Evolutionary conservation across 2,113 vertebrate genomes (phyloP).

Genomic region (Melozone crissalis): DNA sequence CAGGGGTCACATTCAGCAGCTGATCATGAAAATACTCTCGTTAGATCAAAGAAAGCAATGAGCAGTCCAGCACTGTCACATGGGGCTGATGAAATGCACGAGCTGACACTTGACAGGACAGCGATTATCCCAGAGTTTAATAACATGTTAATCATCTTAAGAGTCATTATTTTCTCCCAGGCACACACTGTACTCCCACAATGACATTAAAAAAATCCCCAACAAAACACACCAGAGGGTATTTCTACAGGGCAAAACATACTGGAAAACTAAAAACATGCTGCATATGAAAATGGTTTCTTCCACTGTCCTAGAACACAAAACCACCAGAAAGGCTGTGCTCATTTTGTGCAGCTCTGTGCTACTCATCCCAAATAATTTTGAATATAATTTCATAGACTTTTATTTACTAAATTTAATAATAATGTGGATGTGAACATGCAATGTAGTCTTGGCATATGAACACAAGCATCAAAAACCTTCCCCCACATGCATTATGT

Average conservation of each 20-base stretch:
- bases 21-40: not conserved
- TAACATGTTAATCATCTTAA: conserved; percentile 59
- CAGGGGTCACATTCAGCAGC: conserved; percentile 4
- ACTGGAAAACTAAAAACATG: not conserved
- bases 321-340: not conserved
- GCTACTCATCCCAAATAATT: not conserved
- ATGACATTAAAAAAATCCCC: not conserved
- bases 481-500: not conserved
- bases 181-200: not conserved
- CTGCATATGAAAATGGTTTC: not conserved
- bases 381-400: not conserved
- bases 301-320: not conserved
- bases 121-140: conserved; percentile 56
- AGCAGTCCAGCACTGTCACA: not conserved
- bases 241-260: not conserved
- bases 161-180: conserved; percentile 6
- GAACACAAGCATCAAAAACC: not conserved
- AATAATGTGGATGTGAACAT: not conserved
- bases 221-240: not conserved
- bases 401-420: not conserved
- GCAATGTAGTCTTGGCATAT: not conserved
- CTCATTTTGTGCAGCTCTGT: not conserved
- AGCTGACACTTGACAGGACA: conserved; percentile 44
- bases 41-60: not conserved
- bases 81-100: conserved; percentile 1